Evolutionary conservation across 2,888 invertebrate species (phyloP).

Genomic region (Conus canariensis): DNA sequence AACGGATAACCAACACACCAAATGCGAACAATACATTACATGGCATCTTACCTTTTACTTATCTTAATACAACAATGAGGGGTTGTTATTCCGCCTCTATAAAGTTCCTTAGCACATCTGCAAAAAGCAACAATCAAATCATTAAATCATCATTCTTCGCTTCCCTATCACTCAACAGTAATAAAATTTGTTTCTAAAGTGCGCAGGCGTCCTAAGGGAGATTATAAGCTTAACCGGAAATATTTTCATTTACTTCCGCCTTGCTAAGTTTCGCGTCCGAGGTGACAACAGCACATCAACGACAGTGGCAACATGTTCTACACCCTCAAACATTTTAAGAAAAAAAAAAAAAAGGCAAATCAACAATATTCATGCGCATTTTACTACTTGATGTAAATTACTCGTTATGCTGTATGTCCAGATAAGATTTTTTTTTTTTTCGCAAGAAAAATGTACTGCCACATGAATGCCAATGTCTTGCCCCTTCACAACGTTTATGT

Average conservation of each 20-base stretch:
- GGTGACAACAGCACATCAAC: no score
- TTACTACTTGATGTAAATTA: no score
- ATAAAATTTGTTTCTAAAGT: background rate
- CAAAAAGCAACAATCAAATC: background rate
- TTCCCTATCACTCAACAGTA: background rate
- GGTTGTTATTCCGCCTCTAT: background rate
- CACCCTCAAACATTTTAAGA: no score
- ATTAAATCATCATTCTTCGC: background rate
- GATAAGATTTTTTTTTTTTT: no score
- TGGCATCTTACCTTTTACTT: slow-evolving; percentile 2
- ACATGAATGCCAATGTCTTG: no score
- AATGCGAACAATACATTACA: background rate
- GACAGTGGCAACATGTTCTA: no score
- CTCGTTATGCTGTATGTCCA: no score
- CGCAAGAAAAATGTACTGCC: no score
- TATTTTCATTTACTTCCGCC: background rate
- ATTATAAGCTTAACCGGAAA: background rate
- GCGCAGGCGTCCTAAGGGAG: slow-evolving; percentile 21
- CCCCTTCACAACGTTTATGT: no score
- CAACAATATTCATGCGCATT: no score
- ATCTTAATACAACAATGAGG: background rate
- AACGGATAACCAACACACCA: background rate
- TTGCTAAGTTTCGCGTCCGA: background rate
- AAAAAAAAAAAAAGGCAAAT: no score
- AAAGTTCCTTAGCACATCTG: background rate